phyloP scores from a whole-genome alignment of 2,113 vertebrate species.

The Neogobius melanostomus region DNA sequence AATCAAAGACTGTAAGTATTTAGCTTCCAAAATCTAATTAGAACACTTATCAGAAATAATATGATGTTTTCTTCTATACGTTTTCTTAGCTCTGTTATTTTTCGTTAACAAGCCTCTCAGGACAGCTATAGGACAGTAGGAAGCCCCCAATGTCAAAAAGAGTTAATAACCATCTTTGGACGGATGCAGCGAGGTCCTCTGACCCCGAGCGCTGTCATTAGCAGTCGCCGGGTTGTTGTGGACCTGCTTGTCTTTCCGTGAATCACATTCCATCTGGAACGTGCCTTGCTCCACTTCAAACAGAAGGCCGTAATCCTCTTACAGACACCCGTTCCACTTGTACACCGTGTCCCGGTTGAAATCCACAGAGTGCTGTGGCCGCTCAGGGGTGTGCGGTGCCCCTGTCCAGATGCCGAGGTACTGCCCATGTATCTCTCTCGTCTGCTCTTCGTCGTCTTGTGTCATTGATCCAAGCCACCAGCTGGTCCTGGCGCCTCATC shows the following conservation, averaged over 20 bases:
- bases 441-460: constrained; percentile 43
- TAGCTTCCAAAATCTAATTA: too few species aligned
- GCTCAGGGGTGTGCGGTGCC: constrained; percentile 32
- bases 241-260: constrained; percentile 28
- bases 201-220: constrained; percentile 23
- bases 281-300: constrained; percentile 61
- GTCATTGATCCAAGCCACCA: constrained; percentile 73
- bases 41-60: too few species aligned
- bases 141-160: background rate
- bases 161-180: background rate
- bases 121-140: background rate
- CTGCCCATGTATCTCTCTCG: constrained; percentile 33
- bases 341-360: constrained; percentile 34
- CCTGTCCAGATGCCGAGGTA: constrained; percentile 64
- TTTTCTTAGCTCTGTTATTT: too few species aligned
- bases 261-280: constrained; percentile 68
- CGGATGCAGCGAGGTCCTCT: constrained; percentile 11
- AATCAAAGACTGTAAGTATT: too few species aligned
- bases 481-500: constrained; percentile 73
- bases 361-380: constrained; percentile 33
- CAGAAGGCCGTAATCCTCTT: constrained; percentile 73
- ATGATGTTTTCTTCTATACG: too few species aligned
- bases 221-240: constrained; percentile 22
- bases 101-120: too few species aligned
- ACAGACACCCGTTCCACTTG: constrained; percentile 55